Evolutionary conservation across 2,888 invertebrate genomes (phyloP).

Genomic region (Heliconius erato): DNA sequence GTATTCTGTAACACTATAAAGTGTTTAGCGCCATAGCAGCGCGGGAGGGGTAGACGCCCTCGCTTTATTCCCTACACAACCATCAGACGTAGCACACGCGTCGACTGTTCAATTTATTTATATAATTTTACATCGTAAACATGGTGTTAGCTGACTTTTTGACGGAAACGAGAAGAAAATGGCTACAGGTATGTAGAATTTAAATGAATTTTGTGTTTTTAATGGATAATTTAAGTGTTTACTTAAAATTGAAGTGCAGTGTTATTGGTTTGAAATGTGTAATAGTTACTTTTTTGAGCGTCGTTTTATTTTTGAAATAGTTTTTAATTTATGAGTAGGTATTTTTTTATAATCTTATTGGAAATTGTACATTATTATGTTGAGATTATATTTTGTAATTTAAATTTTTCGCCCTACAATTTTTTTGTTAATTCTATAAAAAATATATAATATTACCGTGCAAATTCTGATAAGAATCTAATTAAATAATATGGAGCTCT

Average conservation of each 20-base stretch:
- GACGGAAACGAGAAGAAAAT: constrained; percentile 79
- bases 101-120: constrained; percentile 24
- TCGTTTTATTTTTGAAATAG: background rate
- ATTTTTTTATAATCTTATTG: background rate
- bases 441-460: background rate
- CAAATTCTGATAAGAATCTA: background rate
- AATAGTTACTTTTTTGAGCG: background rate
- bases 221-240: background rate
- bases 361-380: no score
- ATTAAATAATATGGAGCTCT: background rate
- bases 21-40: background rate
- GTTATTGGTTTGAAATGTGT: background rate
- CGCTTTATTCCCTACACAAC: constrained; percentile 63
- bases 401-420: background rate
- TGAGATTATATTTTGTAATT: background rate
- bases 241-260: background rate
- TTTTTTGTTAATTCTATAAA: background rate
- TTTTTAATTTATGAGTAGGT: background rate
- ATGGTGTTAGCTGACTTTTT: constrained; percentile 82
- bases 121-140: constrained; percentile 35
- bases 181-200: constrained; percentile 71
- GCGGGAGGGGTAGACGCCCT: constrained; percentile 14
- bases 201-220: background rate
- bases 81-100: constrained; percentile 58
- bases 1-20: background rate